Conservation (phyloP, 2,888 invertebrate species). For the Thelaira solivaga region DNA sequence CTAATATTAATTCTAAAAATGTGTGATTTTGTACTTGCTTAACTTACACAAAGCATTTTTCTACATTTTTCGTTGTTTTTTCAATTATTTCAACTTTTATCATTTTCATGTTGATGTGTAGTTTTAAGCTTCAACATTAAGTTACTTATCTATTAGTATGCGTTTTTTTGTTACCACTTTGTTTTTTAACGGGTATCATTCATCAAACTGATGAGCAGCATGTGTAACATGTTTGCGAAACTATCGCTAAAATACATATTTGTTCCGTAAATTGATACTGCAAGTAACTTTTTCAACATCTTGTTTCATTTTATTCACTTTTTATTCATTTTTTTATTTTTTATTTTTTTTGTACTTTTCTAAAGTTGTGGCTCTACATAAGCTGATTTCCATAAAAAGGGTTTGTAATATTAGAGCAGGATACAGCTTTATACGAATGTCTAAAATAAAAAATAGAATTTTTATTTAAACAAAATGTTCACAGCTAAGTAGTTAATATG, state of each 20-base stretch:
- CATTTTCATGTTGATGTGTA: no score
- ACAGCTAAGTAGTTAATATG: constrained; percentile 21
- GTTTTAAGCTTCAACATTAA: background rate
- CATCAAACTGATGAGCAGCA: constrained; percentile 29
- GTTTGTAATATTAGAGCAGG: background rate
- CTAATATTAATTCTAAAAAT: no score
- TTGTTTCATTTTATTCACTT: background rate
- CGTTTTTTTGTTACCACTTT: background rate
- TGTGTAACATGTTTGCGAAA: constrained; percentile 24
- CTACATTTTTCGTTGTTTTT: no score
- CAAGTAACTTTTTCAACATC: constrained; percentile 38
- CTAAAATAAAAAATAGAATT: constrained; percentile 18
- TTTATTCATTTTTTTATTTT: background rate
- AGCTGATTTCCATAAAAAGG: background rate
- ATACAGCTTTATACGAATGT: background rate
- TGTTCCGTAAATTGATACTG: constrained; percentile 44
- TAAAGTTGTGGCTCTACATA: constrained; percentile 15
- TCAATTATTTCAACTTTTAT: no score
- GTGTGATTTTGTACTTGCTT: no score
- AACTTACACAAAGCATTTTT: no score
- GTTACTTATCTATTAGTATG: background rate
- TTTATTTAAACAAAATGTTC: constrained; percentile 20
- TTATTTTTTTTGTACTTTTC: background rate
- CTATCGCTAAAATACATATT: constrained; percentile 29
- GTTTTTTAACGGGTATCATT: constrained; percentile 29